phyloP scores from a whole-genome alignment of 1,140 invertebrate genomes.

The Pollicipes pollicipes region DNA sequence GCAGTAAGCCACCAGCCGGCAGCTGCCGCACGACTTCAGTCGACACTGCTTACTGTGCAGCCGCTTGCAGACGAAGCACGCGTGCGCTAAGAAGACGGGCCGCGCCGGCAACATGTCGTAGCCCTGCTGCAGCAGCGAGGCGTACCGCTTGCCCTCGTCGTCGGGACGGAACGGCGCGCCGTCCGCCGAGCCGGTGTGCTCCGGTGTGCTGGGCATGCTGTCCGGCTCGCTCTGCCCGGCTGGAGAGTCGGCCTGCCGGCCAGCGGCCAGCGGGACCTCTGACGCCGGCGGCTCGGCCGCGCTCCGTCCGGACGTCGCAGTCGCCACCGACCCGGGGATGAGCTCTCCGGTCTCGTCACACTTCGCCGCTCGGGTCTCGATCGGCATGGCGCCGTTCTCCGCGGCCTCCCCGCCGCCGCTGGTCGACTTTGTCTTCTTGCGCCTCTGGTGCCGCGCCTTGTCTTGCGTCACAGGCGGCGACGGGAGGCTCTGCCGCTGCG shows the following conservation, averaged over 20 bases:
- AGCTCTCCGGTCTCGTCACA: not conserved
- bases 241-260: no score
- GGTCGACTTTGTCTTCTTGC: slow-evolving; percentile 2
- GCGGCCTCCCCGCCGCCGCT: not conserved
- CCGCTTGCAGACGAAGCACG: not conserved
- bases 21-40: slow-evolving; percentile 20
- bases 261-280: no score
- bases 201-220: no score
- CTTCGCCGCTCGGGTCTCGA: no score
- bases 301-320: no score
- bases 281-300: no score
- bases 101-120: not conserved
- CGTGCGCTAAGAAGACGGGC: not conserved
- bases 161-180: not conserved
- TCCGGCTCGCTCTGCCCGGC: no score
- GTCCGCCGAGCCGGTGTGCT: not conserved
- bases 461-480: no score
- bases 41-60: not conserved
- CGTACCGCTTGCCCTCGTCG: not conserved
- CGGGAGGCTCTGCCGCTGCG: no score
- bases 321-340: no score
- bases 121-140: not conserved
- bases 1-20: slow-evolving; percentile 25
- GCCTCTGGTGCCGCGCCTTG: not conserved
- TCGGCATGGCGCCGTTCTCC: not conserved